Evolutionary conservation across 2,113 vertebrate species (phyloP).

Genomic region (Bothrops jararaca): DNA sequence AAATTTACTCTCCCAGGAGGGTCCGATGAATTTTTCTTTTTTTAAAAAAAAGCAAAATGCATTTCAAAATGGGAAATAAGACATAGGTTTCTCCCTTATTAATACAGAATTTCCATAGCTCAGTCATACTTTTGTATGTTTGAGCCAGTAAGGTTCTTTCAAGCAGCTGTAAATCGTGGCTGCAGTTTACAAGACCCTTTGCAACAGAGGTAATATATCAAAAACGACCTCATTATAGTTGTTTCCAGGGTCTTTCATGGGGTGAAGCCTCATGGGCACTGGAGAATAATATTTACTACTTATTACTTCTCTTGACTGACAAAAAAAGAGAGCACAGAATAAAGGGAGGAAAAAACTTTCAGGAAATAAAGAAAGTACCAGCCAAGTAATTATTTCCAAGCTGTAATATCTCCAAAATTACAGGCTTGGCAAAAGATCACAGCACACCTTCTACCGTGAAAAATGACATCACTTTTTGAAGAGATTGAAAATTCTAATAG

Average conservation of each 20-base stretch:
- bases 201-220: constrained; percentile 5
- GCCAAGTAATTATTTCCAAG: constrained; percentile 6
- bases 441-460: not conserved
- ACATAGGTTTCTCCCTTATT: not conserved
- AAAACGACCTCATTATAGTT: not conserved
- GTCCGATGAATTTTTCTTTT: not conserved
- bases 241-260: constrained; percentile 35
- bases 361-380: constrained; percentile 41
- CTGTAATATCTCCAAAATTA: constrained; percentile 36
- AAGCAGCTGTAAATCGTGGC: not conserved
- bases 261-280: constrained; percentile 29
- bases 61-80: not conserved
- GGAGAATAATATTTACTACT: constrained; percentile 35
- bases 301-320: constrained; percentile 26
- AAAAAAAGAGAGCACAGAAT: constrained; percentile 26
- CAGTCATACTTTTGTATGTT: not conserved
- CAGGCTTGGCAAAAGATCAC: constrained; percentile 38
- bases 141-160: constrained; percentile 24
- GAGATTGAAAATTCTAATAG: not conserved
- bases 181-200: not conserved
- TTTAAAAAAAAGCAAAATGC: not conserved
- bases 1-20: not conserved
- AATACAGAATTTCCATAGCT: not conserved
- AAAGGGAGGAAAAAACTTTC: constrained; percentile 18
- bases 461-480: not conserved